These are phyloP conservation scores for Pollimyrus isidori DNA, from an alignment of 2,113 vertebrate species.

Conservation along the genomic window DNA sequence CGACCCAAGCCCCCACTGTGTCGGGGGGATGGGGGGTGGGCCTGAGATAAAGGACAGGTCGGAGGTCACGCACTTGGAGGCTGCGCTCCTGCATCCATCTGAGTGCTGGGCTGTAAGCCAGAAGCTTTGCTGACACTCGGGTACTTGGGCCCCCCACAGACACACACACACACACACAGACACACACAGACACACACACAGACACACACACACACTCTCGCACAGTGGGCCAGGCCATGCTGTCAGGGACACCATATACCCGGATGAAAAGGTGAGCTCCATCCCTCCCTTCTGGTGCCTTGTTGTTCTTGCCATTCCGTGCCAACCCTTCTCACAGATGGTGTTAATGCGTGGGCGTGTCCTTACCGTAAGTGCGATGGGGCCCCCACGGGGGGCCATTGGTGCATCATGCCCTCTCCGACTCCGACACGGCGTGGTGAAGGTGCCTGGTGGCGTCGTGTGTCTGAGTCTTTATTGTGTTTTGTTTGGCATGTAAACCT, in stretches of 20 bases:
- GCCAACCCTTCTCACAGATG: not conserved
- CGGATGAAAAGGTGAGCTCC: constrained; percentile 45
- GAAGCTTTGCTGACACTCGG: not conserved
- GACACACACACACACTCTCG: not conserved
- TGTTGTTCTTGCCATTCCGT: not conserved
- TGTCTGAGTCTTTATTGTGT: not conserved
- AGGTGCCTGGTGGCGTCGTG: not conserved
- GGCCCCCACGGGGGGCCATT: not conserved
- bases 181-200: no score
- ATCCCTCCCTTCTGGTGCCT: not conserved
- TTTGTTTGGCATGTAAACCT: not conserved
- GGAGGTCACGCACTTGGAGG: not conserved
- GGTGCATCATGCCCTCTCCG: not conserved
- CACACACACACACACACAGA: not conserved
- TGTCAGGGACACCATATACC: constrained; percentile 43
- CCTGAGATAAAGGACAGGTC: not conserved
- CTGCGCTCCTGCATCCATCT: constrained; percentile 21
- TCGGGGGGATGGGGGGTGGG: not conserved
- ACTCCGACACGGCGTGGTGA: not conserved
- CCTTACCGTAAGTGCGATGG: not conserved
- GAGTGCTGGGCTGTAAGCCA: constrained; percentile 15
- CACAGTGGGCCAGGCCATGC: not conserved
- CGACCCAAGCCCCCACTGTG: not conserved
- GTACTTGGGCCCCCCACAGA: not conserved
- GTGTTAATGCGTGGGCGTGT: not conserved